A percentile compares a stretch with the other conserved stretches of the same genome.
These are phyloP conservation scores for Nothocercus julius DNA, from an alignment of 2,113 vertebrate genomes.

Conservation along the genomic window DNA sequence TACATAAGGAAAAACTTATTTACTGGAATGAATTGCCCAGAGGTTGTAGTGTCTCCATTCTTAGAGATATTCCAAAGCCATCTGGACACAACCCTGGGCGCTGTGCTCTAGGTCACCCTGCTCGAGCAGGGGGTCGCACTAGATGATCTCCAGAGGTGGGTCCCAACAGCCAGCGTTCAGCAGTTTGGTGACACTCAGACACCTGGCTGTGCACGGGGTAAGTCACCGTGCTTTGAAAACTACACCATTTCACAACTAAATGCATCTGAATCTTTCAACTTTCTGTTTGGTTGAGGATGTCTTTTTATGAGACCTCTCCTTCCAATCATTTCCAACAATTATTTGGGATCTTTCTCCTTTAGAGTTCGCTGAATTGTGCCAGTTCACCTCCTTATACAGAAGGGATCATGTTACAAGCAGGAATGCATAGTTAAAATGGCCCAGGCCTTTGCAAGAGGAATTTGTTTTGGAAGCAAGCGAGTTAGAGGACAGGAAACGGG, in stretches of 20 bases:
- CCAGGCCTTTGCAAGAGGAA: slow-evolving; percentile 49
- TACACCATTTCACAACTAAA: background rate
- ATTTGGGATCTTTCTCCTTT: slow-evolving; percentile 37
- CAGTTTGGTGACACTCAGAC: too few species aligned
- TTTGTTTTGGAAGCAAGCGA: slow-evolving; percentile 60
- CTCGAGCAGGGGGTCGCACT: too few species aligned
- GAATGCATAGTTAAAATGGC: slow-evolving; percentile 34
- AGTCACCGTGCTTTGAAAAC: background rate
- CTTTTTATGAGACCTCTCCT: slow-evolving; percentile 8
- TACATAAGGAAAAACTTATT: too few species aligned
- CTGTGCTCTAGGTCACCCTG: too few species aligned
- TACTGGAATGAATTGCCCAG: too few species aligned
- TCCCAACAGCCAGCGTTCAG: too few species aligned
- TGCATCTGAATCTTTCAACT: background rate
- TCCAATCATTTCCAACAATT: slow-evolving; percentile 3
- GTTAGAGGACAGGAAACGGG: slow-evolving; percentile 39
- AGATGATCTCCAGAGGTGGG: too few species aligned
- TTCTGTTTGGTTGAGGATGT: background rate
- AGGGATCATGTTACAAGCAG: slow-evolving; percentile 22
- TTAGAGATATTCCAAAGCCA: too few species aligned
- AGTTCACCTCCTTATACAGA: slow-evolving; percentile 2
- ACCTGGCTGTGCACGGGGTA: rapidly evolving
- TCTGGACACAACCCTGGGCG: too few species aligned
- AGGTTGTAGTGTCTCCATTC: too few species aligned
- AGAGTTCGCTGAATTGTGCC: background rate